Evolutionary conservation across 2,888 invertebrate species (phyloP).

Genomic region (Tachystola acroxantha): DNA sequence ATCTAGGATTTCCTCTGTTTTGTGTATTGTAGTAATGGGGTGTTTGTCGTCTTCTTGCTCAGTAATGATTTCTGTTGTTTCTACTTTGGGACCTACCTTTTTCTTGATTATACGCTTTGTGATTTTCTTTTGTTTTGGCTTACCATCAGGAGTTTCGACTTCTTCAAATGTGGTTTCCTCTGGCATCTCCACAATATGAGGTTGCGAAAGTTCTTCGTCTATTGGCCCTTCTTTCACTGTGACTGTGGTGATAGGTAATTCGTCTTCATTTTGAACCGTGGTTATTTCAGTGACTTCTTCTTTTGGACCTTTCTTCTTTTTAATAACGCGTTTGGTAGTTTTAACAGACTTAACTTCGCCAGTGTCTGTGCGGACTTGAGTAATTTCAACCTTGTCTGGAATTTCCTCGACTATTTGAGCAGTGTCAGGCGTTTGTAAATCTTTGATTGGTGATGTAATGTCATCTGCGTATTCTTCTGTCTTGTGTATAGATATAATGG

Average conservation of each 20-base stretch:
- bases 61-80: slow-evolving; percentile 30
- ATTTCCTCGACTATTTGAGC: slow-evolving; percentile 12
- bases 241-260: slow-evolving; percentile 48
- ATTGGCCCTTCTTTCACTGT: slow-evolving; percentile 32
- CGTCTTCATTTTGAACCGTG: slow-evolving; percentile 48
- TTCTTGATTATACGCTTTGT: slow-evolving; percentile 19
- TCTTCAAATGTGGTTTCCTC: slow-evolving; percentile 17
- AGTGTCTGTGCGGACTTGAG: slow-evolving; percentile 12
- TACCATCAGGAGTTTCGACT: slow-evolving; percentile 14
- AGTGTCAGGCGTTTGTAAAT: slow-evolving; percentile 15
- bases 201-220: slow-evolving; percentile 24
- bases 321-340: slow-evolving; percentile 28
- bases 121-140: slow-evolving; percentile 15
- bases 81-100: slow-evolving; percentile 14
- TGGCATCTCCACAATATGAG: slow-evolving; percentile 28
- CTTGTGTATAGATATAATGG: slow-evolving; percentile 48
- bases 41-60: slow-evolving; percentile 17
- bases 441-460: slow-evolving; percentile 17
- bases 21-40: slow-evolving; percentile 21
- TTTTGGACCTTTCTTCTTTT: slow-evolving; percentile 15
- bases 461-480: slow-evolving; percentile 34
- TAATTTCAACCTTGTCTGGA: slow-evolving; percentile 15
- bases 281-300: slow-evolving; percentile 18
- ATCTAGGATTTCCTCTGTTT: slow-evolving; percentile 16
- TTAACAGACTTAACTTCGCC: slow-evolving; percentile 29